Evolutionary conservation across 2,888 invertebrate genomes (phyloP), one percentile per base, ranked within the genome.

Genomic region (Eilema caniola): DNA sequence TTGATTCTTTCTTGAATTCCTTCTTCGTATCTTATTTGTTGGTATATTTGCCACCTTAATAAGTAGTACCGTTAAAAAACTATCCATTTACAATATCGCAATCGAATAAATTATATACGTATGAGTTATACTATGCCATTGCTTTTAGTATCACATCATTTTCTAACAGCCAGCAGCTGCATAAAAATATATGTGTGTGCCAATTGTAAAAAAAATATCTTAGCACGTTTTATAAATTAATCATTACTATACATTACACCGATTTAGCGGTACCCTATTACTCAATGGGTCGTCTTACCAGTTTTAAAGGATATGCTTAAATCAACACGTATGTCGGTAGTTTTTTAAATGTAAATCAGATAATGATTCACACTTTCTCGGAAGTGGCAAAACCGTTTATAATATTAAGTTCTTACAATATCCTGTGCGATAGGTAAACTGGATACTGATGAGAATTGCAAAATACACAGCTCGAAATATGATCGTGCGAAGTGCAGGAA

Each of bases 241-340:
- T 25, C 24, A 56, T 28, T 33, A n/a, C 11, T 23, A 16, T 25
- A n/a, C 41, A 53, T 53, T 53, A 53, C n/a, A 53, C 53, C n/a
- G n/a, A n/a, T 53, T 53, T 53, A 14, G 24, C 16, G 12, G 23
- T 60, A 47, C 23, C 11, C 25, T 25, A 41, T 68, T 68, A 41
- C 41, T 65, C 53, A 56, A 61, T 57, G 53, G 61, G 62, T 41
- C 47, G 53, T 71, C 7, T 28, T 28, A 31, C 53, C n/a, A n/a
- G 57, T 71, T 68, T 41, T 65, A 23, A 59, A 69, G 66, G 66
- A 72, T 60, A 64, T 69, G 31, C 59, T 28, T 67, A 53, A 53
- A 56, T 41, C 62, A 47, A 69, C 41, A 41, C 67, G 62, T 53
- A 72, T 67, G 62, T 28, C 61, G 11, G 62, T 28, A 59, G 53